phyloP scores from a whole-genome alignment of 2,888 invertebrate species.

The Erannis defoliaria region DNA sequence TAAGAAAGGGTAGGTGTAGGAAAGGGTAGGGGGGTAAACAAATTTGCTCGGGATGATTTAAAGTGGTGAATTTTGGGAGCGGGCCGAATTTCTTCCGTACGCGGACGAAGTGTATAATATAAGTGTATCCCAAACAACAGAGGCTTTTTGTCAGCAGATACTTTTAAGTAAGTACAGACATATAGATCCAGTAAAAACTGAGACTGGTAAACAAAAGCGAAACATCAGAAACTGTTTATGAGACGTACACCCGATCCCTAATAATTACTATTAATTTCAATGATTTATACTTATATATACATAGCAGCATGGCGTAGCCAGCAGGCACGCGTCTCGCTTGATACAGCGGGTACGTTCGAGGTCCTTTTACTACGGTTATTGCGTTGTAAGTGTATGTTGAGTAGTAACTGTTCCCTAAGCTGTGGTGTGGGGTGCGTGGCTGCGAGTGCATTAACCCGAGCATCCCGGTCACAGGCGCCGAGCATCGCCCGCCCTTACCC shows the following conservation, averaged over 20 bases:
- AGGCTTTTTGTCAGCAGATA: too few species aligned
- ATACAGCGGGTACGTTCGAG: constrained; percentile 36
- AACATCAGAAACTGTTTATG: background rate
- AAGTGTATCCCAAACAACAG: too few species aligned
- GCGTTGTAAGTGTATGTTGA: constrained; percentile 32
- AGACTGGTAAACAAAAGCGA: too few species aligned
- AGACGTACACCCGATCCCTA: background rate
- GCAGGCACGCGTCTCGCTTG: constrained; percentile 23
- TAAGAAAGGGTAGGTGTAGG: too few species aligned
- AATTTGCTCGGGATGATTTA: too few species aligned
- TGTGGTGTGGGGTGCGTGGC: constrained; percentile 45
- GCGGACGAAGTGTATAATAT: too few species aligned
- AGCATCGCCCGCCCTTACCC: constrained; percentile 57
- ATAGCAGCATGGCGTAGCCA: background rate
- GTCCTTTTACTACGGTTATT: constrained; percentile 35
- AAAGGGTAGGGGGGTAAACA: too few species aligned
- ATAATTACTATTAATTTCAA: constrained; percentile 6
- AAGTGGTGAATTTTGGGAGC: too few species aligned
- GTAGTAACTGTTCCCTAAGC: constrained; percentile 30
- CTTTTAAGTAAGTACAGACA: background rate
- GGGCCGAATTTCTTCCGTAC: too few species aligned
- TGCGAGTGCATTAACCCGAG: constrained; percentile 58
- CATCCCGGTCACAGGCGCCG: constrained; percentile 52
- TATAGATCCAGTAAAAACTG: background rate
- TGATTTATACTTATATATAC: background rate